These are phyloP conservation scores for Petrocephalus sullivani DNA, from an alignment of 2,797 vertebrate species.

Conservation along the genomic window DNA sequence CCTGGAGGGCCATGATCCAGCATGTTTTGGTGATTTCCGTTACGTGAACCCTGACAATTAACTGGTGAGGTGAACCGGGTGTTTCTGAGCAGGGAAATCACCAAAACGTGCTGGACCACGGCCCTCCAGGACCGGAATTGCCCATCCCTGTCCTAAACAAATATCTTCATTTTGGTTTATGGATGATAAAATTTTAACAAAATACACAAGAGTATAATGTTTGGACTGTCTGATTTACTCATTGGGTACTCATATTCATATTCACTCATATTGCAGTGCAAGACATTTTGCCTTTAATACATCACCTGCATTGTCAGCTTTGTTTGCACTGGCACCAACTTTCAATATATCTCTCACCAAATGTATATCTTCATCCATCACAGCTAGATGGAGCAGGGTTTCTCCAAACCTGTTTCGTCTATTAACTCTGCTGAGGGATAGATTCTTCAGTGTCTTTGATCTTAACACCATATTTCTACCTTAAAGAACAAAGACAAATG, in stretches of 20 bases:
- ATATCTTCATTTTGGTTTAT: neutral
- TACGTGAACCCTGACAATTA: no score
- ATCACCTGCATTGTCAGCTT: conserved; percentile 38
- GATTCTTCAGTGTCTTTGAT: conserved; percentile 14
- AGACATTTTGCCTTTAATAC: neutral
- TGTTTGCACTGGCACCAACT: conserved; percentile 32
- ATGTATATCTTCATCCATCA: conserved; percentile 28
- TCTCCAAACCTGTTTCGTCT: conserved; percentile 39
- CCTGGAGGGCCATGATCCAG: no score
- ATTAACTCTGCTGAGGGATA: conserved; percentile 11
- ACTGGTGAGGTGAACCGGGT: no score
- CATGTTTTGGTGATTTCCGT: no score
- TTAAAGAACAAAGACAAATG: neutral
- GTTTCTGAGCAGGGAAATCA: no score
- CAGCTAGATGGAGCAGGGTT: conserved; percentile 38
- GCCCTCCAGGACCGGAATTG: no score
- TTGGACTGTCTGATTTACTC: neutral
- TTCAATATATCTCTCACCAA: conserved; percentile 31
- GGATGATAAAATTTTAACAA: neutral
- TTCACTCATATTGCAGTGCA: neutral
- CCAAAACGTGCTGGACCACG: no score
- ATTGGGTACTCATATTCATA: neutral
- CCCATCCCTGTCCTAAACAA: neutral
- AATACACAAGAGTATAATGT: neutral
- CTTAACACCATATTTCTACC: neutral